Base-by-base conservation (phyloP, 2,888 invertebrate species). In the Eugnorisma glareosa region DNA sequence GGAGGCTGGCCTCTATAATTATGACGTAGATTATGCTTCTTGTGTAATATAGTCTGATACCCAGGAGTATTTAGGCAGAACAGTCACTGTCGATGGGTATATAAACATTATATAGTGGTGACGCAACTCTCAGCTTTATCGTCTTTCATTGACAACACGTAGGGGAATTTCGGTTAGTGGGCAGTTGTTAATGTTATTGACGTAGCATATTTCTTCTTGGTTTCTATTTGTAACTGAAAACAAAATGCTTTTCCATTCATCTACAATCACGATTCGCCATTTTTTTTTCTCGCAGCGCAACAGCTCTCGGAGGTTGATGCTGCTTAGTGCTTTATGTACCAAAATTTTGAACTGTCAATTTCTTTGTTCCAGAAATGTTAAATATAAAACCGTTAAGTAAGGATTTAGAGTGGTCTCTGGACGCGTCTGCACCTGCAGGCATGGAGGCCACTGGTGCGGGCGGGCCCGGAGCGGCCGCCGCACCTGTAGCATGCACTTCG, bases 321-420 rank as follows among this genome's bases (percentile, higher is more conserved):
- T n/a, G n/a, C n/a, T 54, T 31, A 24, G 10, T 28, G 13, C 21
- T 48, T n/a, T 24, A 18, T 0, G 1, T 43, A n/a, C 0, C 69
- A 57, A 11, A n/a, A 11, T 75, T n/a, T 61, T 70, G 18, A 80
- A 66, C 15, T 4, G 18, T 21, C 40, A 35, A 10, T 73, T 67
- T 40, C 5, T 63, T 73, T 81, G 48, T 88, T 88, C 6, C 96
- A 96, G 96, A 96, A 89, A 96, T 93, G 93, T 96, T 96, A 94
- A 96, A 95, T 95, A 95, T 96, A 96, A 96, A 96, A 96, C 96
- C 96, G 96, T 96, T 96, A 96, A 96, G 94, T 96, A 92, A 94
- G 95, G 93, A 92, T 84, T 85, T 90, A 81, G 95, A 94, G 96
- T 96, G 96, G 96, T 96, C 96, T 95, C 95, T 91, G 86, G 94